Base-by-base conservation (phyloP, 2,888 invertebrate genomes). In the Selenia dentaria region DNA sequence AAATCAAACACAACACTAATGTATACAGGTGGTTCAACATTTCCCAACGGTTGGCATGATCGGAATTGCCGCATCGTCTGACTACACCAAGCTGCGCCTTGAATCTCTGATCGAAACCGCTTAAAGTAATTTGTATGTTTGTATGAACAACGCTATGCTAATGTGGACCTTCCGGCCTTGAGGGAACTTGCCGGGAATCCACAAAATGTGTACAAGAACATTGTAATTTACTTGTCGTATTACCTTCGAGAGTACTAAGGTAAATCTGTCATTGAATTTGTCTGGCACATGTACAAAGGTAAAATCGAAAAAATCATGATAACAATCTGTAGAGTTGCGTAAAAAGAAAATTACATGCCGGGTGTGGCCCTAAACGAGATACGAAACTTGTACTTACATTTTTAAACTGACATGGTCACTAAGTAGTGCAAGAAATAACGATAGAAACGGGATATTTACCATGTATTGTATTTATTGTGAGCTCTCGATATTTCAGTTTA, bases 151-250 rank as follows among this genome's bases (percentile, higher is more conserved):
- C 67, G 62, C 51, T 60, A 77, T 81, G 70, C 55, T 64, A 79
- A 76, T 75, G 57, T 65, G 41, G 43, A 68, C 71, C 70, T 70
- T 74, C 68, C 57, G 78, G 67, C 81, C 81, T 82, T 80, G 79
- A 59, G 31, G 36, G 51, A 36, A 62, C 77, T 70, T 58, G 66
- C 54, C 18, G 48, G 44, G 74, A 67, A 68, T 71, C 43, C 46
- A 48, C 58, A 70, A 49, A 32, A 39, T 36, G 24, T 54, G 35
- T 46, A 44, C 39, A 42, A 29, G 13, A 46, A 34, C 18, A 1
- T 18, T 51, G 54, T 59, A 54, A 51, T 37, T 38, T 48, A 51
- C 27, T 39, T 49, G 44, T 16, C 4, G 16, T 16, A 34, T 56
- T 45, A 47, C 51, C 55, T 52, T 50, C 37, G 26, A 36, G 22